Evolutionary conservation across 2,888 invertebrate genomes (phyloP), one percentile per base, ranked within the genome.

Genomic region (Pristionchus japonicus): DNA sequence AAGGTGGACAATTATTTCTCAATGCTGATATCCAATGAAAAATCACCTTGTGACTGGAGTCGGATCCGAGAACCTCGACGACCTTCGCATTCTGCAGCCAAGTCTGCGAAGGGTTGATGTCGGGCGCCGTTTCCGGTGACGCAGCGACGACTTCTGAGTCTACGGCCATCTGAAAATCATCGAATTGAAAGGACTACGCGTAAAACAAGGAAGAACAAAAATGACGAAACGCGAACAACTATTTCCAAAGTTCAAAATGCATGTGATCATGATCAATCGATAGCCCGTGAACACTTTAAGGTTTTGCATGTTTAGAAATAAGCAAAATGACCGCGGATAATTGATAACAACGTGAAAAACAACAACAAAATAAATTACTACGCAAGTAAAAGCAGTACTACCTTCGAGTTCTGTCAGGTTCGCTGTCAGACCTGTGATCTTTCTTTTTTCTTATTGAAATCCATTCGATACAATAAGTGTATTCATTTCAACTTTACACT

Each of bases 11-110:
- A n/a, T n/a, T n/a, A n/a, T 40, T 40, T 40, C 7, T 74, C 23
- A 20, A 15, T 74, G 23, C n/a, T 47, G 1, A 43, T 74, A 37
- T 17, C 7, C 20, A 27, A 80, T 37, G 20, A 27, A n/a, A 23
- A 47, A 86, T 49, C 11, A 93, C 93, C 89, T 93, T 93, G 37
- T 92, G 91, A 23, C 90, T 90, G 31, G 90, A 88, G 88, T 93
- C 92, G 6, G 89, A 89, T 37, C 90, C 91, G 27, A 94, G 90
- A n/a, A 94, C 90, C 88, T 93, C 93, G 43, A 90, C 89, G 88
- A 92, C 90, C 31, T 77, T 88, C 1, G 90, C 89, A 11, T 64
- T 40, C 0, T 82, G n/a, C 7, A 91, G 52, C 90, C 90, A 91
- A 47, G 37, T 77, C 61, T 87, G 87, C 9, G 74, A 80, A 2